Conservation (phyloP, 1,140 invertebrate genomes). For the Apolygus lucorum region DNA sequence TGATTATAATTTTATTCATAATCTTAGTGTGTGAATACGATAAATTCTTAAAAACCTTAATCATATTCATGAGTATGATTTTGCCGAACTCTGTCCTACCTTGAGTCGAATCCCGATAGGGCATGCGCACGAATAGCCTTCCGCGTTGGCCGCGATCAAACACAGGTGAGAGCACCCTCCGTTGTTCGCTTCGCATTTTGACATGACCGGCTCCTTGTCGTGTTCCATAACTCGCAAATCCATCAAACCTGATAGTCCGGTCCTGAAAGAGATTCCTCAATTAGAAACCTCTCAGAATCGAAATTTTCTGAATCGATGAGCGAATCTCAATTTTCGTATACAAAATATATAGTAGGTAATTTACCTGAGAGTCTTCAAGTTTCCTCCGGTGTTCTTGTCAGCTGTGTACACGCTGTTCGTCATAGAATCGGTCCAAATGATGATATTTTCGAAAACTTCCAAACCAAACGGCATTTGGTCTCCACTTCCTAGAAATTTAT, state of each 20-base stretch:
- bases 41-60: too few species aligned
- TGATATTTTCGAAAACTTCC: conserved; percentile 69
- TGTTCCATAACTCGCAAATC: conserved; percentile 77
- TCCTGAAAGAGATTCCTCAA: conserved; percentile 44
- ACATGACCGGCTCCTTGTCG: conserved; percentile 46
- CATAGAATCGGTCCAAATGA: conserved; percentile 84
- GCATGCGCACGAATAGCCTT: conserved; percentile 69
- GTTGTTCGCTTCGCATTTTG: conserved; percentile 66
- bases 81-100: too few species aligned
- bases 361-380: conserved; percentile 50
- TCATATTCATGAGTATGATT: too few species aligned
- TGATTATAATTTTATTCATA: too few species aligned
- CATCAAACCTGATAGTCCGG: conserved; percentile 65
- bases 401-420: conserved; percentile 66
- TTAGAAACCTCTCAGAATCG: too few species aligned
- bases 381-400: conserved; percentile 55
- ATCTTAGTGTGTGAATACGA: too few species aligned
- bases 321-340: too few species aligned
- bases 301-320: too few species aligned
- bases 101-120: conserved; percentile 71
- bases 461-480: conserved; percentile 78
- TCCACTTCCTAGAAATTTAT: conserved; percentile 26
- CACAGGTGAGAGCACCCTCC: conserved; percentile 84
- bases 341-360: too few species aligned
- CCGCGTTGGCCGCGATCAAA: conserved; percentile 58